Percentiles rank a stretch among this genome's conserved stretches.
phyloP scores from a whole-genome alignment of 1,140 invertebrate genomes.

The Zaprionus capensis region DNA sequence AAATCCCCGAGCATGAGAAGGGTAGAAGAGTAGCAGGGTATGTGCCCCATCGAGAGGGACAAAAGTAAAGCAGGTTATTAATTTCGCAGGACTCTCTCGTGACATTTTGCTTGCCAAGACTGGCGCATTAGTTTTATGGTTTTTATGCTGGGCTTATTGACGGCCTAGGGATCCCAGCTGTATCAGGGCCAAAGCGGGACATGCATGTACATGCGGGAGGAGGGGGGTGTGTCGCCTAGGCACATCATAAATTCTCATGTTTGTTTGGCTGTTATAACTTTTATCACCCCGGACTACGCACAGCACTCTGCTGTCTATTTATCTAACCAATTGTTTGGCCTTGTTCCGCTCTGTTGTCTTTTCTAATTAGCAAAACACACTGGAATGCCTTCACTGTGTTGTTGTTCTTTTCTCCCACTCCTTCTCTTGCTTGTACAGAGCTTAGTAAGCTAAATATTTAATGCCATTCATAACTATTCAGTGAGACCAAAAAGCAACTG shows the following conservation, averaged over 20 bases:
- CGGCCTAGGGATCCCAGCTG: slow-evolving; percentile 22
- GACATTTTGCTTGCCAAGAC: slow-evolving; percentile 49
- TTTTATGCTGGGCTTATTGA: slow-evolving; percentile 71
- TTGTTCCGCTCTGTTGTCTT: slow-evolving; percentile 43
- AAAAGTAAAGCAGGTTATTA: slow-evolving; percentile 80
- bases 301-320: slow-evolving; percentile 28
- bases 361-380: slow-evolving; percentile 57
- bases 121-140: slow-evolving; percentile 74
- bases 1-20: slow-evolving; percentile 70
- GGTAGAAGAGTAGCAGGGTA: slow-evolving; percentile 12
- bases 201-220: neutral
- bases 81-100: slow-evolving; percentile 68
- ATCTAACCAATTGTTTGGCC: slow-evolving; percentile 45
- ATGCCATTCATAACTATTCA: slow-evolving; percentile 61
- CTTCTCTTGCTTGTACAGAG: slow-evolving; percentile 29
- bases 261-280: slow-evolving; percentile 59
- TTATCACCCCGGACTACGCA: slow-evolving; percentile 52
- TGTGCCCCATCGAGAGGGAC: slow-evolving; percentile 17
- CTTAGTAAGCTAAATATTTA: slow-evolving; percentile 68
- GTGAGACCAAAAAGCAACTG: slow-evolving; percentile 43
- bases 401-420: neutral
- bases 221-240: slow-evolving; percentile 23
- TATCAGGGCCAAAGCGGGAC: neutral
- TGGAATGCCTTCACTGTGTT: slow-evolving; percentile 34
- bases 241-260: slow-evolving; percentile 73